Percentiles rank a stretch among this genome's conserved stretches.
Evolutionary conservation across 2,113 vertebrate genomes (phyloP).

Genomic region (Gallinago paraguaiae): DNA sequence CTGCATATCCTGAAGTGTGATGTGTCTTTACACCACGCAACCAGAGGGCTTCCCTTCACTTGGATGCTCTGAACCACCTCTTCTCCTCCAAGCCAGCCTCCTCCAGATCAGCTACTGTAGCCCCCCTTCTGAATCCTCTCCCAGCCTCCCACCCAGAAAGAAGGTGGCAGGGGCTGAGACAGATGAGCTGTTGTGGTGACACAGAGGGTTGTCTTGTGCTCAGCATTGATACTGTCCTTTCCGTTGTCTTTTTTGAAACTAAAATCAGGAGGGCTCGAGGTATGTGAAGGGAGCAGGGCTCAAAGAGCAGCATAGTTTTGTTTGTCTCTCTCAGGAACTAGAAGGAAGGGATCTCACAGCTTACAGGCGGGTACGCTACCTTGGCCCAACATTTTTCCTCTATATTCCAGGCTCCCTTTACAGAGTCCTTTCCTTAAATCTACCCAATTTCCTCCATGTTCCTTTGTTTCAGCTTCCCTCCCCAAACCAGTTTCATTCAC

Average conservation of each 20-base stretch:
- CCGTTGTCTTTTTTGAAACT: background rate
- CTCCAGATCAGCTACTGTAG: background rate
- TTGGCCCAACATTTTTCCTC: background rate
- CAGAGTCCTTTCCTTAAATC: background rate
- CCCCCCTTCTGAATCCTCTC: background rate
- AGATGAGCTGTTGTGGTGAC: background rate
- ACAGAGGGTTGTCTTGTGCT: background rate
- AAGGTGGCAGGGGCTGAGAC: background rate
- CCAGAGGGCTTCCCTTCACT: background rate
- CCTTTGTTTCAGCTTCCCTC: background rate
- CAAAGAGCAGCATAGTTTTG: background rate
- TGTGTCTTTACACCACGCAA: background rate
- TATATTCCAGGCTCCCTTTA: background rate
- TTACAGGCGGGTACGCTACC: background rate
- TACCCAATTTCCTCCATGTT: background rate
- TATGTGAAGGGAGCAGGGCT: background rate
- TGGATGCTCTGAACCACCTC: background rate
- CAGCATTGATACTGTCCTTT: background rate
- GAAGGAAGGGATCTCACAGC: background rate
- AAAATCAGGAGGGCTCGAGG: background rate
- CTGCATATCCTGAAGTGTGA: background rate
- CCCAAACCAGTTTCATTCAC: background rate
- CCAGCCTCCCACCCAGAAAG: background rate
- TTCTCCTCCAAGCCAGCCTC: background rate
- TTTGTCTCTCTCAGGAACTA: background rate